Conservation (phyloP, 2,113 vertebrate genomes). For the Pachycephala philippinensis region DNA sequence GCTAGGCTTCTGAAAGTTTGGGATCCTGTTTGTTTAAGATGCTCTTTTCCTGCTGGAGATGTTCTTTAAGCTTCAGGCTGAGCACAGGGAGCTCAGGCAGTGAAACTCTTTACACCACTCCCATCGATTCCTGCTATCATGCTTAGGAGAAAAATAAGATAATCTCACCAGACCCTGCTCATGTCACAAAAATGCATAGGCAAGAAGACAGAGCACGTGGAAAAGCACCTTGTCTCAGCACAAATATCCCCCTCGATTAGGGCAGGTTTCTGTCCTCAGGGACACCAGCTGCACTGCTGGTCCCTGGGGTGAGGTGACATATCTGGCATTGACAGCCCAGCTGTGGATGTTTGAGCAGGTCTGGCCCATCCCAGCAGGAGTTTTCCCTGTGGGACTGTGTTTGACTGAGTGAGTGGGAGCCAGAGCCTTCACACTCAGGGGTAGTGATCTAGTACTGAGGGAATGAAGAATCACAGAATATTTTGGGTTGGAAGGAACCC, state of each 20-base stretch:
- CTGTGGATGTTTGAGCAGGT: neutral
- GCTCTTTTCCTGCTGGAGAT: neutral
- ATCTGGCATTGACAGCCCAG: neutral
- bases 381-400: neutral
- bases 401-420: neutral
- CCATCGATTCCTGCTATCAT: neutral
- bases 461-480: neutral
- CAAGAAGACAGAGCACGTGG: neutral
- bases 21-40: neutral
- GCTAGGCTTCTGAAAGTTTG: neutral
- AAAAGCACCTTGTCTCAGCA: neutral
- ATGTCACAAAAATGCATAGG: neutral
- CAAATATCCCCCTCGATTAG: fast-evolving
- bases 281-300: fast-evolving
- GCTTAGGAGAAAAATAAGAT: neutral
- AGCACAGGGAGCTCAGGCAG: neutral
- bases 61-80: neutral
- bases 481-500: neutral
- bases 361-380: neutral
- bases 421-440: neutral
- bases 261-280: neutral
- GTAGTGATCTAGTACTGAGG: neutral
- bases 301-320: fast-evolving
- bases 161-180: neutral
- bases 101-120: neutral